Evolutionary conservation across 2,888 invertebrate genomes (phyloP), one percentile per base, ranked within the genome.

Genomic region (Chironomus riparius): DNA sequence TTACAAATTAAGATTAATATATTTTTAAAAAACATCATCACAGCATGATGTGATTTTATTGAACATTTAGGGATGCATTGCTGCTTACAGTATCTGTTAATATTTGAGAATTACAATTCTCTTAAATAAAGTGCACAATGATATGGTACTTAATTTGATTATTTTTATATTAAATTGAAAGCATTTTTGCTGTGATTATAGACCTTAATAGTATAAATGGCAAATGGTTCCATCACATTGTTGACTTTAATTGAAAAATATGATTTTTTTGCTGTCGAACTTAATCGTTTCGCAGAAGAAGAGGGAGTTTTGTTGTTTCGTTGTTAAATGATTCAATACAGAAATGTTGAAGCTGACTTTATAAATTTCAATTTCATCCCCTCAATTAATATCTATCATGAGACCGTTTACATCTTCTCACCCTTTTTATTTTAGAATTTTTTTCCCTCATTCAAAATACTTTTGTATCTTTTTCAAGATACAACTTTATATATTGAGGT

Each of bases 191-290:
- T 56, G 56, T 56, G 56, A 56, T 56, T 56, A 56, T 56, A 18
- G 18, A 56, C 50, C 15, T 50, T 50, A 50, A 50, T 50, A 15
- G 50, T 3, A 50, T n/a, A 50, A 56, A 18, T 15, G n/a, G 18
- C 56, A 56, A 56, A 56, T 18, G 56, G 56, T 56, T 18, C 56
- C 15, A 18, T 18, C 18, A 18, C n/a, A 70, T 50, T 70, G 47
- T 50, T 72, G 72, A 72, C 72, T 72, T 62, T 72, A 72, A 72
- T 72, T 72, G 72, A 72, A 62, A 72, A 72, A 72, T 72, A 72
- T 72, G 72, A 72, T 62, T 72, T 72, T 70, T 72, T 38, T 61
- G 28, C 10, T 38, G 38, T 38, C 2, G 38, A 38, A 38, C 38
- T 38, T 38, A 38, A 38, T 38, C 38, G 38, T 38, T 38, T 38